Evolutionary conservation across 2,888 invertebrate genomes (phyloP).

Genomic region (Xylophagus ater): DNA sequence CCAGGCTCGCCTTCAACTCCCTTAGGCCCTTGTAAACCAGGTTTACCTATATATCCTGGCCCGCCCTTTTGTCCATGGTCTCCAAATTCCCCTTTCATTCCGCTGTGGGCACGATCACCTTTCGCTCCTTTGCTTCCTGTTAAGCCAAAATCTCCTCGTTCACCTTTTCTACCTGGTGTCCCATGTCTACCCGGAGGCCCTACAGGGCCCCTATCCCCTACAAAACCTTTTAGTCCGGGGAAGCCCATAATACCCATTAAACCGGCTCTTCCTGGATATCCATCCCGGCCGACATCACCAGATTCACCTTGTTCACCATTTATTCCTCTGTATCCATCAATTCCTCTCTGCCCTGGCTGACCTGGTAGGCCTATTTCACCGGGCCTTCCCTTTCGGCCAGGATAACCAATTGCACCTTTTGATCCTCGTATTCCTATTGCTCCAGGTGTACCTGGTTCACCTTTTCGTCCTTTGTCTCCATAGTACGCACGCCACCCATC

Average conservation of each 20-base stretch:
- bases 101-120: constrained; percentile 52
- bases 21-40: constrained; percentile 42
- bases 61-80: constrained; percentile 41
- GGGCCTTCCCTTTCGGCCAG: constrained; percentile 43
- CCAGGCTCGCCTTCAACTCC: constrained; percentile 52
- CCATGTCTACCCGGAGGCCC: constrained; percentile 24
- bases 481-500: constrained; percentile 35
- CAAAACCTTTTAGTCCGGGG: constrained; percentile 16
- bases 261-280: constrained; percentile 30
- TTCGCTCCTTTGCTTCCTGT: constrained; percentile 27
- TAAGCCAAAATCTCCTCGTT: constrained; percentile 24
- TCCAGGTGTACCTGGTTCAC: constrained; percentile 42
- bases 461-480: constrained; percentile 41
- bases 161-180: constrained; percentile 29
- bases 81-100: constrained; percentile 51
- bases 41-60: constrained; percentile 29
- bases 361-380: constrained; percentile 34
- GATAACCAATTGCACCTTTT: constrained; percentile 45
- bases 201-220: constrained; percentile 19
- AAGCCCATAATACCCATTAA: constrained; percentile 34
- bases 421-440: constrained; percentile 38
- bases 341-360: constrained; percentile 30
- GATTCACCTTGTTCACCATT: constrained; percentile 12
- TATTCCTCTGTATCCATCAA: constrained; percentile 32
- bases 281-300: constrained; percentile 24